phyloP scores from a whole-genome alignment of 2,113 vertebrate genomes.

The Thymallus thymallus region DNA sequence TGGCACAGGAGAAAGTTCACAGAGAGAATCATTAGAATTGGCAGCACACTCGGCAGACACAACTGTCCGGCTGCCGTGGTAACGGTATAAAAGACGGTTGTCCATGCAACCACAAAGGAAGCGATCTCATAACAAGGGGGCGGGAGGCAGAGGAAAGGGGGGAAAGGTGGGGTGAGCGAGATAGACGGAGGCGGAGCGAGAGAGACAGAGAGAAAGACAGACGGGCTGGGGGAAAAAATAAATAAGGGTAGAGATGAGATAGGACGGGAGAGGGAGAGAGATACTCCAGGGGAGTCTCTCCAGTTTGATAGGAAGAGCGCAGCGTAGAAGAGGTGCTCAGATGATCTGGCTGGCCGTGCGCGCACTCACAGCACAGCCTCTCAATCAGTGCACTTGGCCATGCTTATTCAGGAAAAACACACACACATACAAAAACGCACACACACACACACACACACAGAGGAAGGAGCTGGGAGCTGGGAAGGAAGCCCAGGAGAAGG shows the following conservation, averaged over 20 bases:
- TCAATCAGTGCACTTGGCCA: background rate
- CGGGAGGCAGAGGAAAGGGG: conserved; percentile 12
- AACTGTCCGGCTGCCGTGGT: conserved; percentile 55
- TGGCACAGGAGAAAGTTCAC: background rate
- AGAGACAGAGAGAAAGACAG: conserved; percentile 8
- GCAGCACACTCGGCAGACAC: conserved; percentile 30
- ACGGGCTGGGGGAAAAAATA: background rate
- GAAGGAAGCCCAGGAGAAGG: conserved; percentile 28
- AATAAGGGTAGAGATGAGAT: conserved; percentile 11
- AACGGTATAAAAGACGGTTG: conserved; percentile 38
- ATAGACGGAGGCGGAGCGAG: conserved; percentile 18
- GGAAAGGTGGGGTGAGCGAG: conserved; percentile 9
- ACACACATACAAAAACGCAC: conserved; percentile 11
- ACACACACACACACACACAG: conserved; percentile 21
- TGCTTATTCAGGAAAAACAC: conserved; percentile 8
- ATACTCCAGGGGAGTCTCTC: conserved; percentile 21
- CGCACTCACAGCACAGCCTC: background rate
- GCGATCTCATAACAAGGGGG: conserved; percentile 36
- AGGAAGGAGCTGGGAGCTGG: conserved; percentile 12
- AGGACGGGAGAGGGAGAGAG: conserved; percentile 7
- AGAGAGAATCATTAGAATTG: conserved; percentile 2
- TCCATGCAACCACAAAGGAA: conserved; percentile 37
- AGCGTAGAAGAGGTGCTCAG: background rate
- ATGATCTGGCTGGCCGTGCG: background rate
- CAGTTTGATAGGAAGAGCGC: background rate